Conservation (phyloP, 2,888 invertebrate species). For the Limenitis camilla region DNA sequence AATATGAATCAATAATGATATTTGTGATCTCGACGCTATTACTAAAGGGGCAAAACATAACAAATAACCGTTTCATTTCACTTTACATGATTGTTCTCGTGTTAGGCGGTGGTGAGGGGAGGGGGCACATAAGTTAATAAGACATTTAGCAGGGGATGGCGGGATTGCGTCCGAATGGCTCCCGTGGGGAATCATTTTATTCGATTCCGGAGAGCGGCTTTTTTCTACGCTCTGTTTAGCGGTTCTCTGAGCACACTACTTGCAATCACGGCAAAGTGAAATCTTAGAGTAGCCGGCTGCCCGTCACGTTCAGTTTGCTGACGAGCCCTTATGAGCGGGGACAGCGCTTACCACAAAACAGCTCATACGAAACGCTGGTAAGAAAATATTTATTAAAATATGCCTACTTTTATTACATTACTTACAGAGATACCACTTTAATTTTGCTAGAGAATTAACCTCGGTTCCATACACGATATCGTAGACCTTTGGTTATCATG, state of each 20-base stretch:
- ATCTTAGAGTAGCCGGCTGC: conserved; percentile 34
- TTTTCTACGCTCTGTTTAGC: conserved; percentile 73
- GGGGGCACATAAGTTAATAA: conserved; percentile 72
- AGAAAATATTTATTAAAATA: conserved; percentile 24
- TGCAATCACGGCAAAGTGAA: conserved; percentile 52
- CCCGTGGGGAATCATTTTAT: conserved; percentile 83
- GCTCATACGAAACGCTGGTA: conserved; percentile 35
- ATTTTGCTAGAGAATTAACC: too few species aligned
- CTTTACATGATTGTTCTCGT: conserved; percentile 74
- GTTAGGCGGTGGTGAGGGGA: conserved; percentile 47
- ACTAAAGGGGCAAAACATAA: conserved; percentile 66
- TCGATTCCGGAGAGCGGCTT: conserved; percentile 77
- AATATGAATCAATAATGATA: conserved; percentile 50
- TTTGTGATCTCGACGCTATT: conserved; percentile 47
- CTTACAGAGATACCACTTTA: too few species aligned
- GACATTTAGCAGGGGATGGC: conserved; percentile 74
- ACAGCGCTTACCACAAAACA: conserved; percentile 45
- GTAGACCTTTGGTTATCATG: too few species aligned
- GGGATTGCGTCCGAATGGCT: conserved; percentile 80
- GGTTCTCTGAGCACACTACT: conserved; percentile 45
- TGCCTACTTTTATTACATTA: conserved; percentile 26
- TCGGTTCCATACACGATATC: too few species aligned
- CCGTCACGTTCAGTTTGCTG: conserved; percentile 49
- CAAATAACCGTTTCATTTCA: conserved; percentile 76
- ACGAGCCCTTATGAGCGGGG: conserved; percentile 45